Evolutionary conservation across 2,888 invertebrate genomes (phyloP).

Genomic region (Aporophyla nigra): DNA sequence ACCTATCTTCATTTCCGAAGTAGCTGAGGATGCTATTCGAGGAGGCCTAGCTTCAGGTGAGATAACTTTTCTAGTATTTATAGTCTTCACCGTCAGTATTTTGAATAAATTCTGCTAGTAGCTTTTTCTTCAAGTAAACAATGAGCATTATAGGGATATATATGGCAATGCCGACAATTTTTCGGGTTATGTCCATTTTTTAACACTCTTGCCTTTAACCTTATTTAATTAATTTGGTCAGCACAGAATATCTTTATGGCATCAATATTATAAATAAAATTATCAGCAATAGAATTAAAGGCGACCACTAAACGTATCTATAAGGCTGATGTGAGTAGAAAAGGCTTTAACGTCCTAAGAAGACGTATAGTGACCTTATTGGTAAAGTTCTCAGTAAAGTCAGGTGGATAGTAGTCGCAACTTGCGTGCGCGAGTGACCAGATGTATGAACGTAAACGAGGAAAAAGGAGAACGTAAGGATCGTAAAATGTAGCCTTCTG

Average conservation of each 20-base stretch:
- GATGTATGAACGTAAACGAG: too few species aligned
- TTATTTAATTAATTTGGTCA: background rate
- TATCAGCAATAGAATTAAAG: too few species aligned
- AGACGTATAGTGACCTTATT: too few species aligned
- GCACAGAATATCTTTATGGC: background rate
- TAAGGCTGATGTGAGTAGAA: too few species aligned
- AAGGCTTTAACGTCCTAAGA: too few species aligned
- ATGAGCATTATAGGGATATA: background rate
- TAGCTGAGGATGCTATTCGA: conserved; percentile 89
- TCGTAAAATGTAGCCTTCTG: too few species aligned
- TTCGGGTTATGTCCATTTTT: background rate
- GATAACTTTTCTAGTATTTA: background rate
- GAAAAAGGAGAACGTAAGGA: too few species aligned
- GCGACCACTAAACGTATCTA: too few species aligned
- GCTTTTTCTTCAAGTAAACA: background rate
- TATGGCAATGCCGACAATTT: background rate
- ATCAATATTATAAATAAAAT: background rate
- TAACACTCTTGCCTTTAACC: background rate
- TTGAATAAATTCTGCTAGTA: background rate
- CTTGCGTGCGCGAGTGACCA: too few species aligned
- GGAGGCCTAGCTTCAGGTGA: conserved; percentile 83
- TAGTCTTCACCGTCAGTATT: background rate
- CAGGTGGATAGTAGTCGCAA: too few species aligned
- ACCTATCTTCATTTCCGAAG: conserved; percentile 92
- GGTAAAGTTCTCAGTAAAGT: too few species aligned